Evolutionary conservation across 2,113 vertebrate species (phyloP), one percentile per base, ranked within the genome.

Genomic region (Ciconia maguari): DNA sequence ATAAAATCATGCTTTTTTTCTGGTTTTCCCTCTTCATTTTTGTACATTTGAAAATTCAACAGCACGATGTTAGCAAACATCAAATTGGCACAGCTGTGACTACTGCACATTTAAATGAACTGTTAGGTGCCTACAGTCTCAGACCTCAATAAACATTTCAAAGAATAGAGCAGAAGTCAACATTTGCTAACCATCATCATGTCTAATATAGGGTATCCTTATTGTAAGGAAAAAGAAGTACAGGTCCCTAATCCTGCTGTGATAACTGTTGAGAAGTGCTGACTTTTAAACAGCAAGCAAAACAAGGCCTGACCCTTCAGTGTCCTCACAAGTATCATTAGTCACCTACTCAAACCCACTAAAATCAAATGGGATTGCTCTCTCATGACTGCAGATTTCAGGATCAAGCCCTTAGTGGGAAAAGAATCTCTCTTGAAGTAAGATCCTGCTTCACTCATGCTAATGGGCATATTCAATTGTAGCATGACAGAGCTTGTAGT

Each of bases 401-500:
- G 60, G 58, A 96, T 88, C 38, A 52, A 94, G 34, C 48, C 78
- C 36, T 78, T 29, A 60, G 70, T 78, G 55, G 34, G 68, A 62
- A 71, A 93, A 91, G 48, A 36, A 41, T 66, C n/a, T 88, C 64
- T 83, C 84, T 36, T 83, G 84, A 74, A 95, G 44, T n/a, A 68
- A 80, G 62, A 62, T 90, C 48, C 64, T 91, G 62, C 70, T 89
- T 41, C 57, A 70, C 32, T 90, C 62, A 49, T 62, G 62, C 16
- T 86, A 88, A 95, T 93, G 36, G 32, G n/a, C 51, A 51, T 46
- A 44, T 70, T 74, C 42, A 88, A 32, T 24, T 95, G 83, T 13
- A 86, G 75, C 95, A 94, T 97, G 94, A 95, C 82, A 78, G 78
- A 95, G 78, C 95, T 86, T 90, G 84, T 48, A 68, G 21, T 42